Evolutionary conservation across 2,797 vertebrate species (phyloP).

Genomic region (Galago senegalensis): DNA sequence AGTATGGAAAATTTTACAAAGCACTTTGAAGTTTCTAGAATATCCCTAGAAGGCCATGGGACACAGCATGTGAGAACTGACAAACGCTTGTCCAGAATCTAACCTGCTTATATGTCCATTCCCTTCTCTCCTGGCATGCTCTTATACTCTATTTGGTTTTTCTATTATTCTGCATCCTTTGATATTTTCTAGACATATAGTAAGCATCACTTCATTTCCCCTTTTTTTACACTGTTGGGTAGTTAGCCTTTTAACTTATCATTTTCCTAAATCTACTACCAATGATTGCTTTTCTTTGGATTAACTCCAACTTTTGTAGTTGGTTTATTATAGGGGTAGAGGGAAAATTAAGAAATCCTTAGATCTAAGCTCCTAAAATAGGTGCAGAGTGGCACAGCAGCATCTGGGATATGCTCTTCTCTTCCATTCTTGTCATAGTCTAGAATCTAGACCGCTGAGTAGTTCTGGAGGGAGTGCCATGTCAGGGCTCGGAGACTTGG

Average conservation of each 20-base stretch:
- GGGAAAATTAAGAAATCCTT: constrained; percentile 29
- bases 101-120: neutral
- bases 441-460: neutral
- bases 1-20: neutral
- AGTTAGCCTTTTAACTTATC: constrained; percentile 24
- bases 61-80: neutral
- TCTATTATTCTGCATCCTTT: constrained; percentile 55
- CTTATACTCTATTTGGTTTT: constrained; percentile 29
- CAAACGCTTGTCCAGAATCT: neutral
- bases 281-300: constrained; percentile 39
- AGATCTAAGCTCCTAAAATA: neutral
- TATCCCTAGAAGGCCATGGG: neutral
- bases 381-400: neutral
- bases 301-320: constrained; percentile 42
- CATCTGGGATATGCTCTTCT: neutral
- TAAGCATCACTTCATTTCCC: constrained; percentile 53
- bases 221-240: constrained; percentile 4
- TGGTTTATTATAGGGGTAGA: neutral
- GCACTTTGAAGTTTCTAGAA: neutral
- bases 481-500: constrained; percentile 29
- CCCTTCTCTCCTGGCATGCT: constrained; percentile 30
- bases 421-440: neutral
- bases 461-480: neutral
- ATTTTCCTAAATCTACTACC: constrained; percentile 44
- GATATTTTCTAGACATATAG: constrained; percentile 62